These are phyloP conservation scores for Chromoteleia sp. DNA, from an alignment of 2,888 invertebrate species.

Conservation along the genomic window DNA sequence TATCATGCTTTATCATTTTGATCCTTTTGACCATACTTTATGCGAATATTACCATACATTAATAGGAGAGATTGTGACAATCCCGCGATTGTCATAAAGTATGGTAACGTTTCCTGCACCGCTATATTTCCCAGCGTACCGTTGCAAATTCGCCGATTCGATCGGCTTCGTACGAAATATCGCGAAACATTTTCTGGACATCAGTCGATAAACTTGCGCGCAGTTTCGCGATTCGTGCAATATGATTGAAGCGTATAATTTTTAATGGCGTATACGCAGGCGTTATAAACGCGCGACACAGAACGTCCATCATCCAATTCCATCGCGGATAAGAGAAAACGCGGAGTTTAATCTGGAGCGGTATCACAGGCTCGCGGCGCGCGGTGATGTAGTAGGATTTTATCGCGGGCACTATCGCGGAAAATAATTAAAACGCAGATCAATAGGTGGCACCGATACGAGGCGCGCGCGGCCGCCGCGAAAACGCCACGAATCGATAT, in stretches of 20 bases:
- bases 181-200: too few relatives aligned
- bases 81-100: too few relatives aligned
- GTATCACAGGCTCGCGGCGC: too few relatives aligned
- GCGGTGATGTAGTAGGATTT: conserved; percentile 70
- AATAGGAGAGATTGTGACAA: too few relatives aligned
- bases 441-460: conserved; percentile 73
- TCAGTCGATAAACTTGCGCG: too few relatives aligned
- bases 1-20: too few relatives aligned
- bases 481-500: conserved; percentile 65
- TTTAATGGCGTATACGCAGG: conserved; percentile 45
- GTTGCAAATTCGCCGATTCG: too few relatives aligned
- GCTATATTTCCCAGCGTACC: too few relatives aligned
- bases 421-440: conserved; percentile 78
- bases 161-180: too few relatives aligned
- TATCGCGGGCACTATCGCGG: conserved; percentile 72
- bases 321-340: conserved; percentile 68
- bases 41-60: too few relatives aligned
- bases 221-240: conserved; percentile 11
- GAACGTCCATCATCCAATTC: conserved; percentile 68
- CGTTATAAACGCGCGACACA: conserved; percentile 59
- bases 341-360: conserved; percentile 62
- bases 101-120: too few relatives aligned
- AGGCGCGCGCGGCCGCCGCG: conserved; percentile 42
- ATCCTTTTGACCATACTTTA: too few relatives aligned
- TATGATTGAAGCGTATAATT: conserved; percentile 59